A percentile compares a stretch with the other conserved stretches of the same genome.
Conservation (phyloP, 2,888 invertebrate genomes). For the Drosophila pseudotalamancana region DNA sequence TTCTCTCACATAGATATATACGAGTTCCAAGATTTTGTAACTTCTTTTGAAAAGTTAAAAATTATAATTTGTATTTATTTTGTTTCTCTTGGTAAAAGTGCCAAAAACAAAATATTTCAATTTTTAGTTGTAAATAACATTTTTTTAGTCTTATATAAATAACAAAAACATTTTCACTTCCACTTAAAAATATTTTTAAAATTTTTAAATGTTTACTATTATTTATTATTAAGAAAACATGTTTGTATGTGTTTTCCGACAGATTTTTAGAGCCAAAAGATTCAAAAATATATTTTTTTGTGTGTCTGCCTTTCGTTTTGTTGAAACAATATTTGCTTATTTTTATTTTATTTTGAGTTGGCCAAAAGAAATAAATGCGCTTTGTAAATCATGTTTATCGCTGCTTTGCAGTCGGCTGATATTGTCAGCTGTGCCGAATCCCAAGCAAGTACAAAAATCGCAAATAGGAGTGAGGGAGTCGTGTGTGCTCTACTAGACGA, state of each 20-base stretch:
- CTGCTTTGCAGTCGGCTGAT: conserved; percentile 44
- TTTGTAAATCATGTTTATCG: conserved; percentile 77
- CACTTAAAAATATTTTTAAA: background rate
- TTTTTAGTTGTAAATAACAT: too few relatives aligned
- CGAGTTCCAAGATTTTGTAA: too few relatives aligned
- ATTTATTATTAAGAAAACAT: conserved; percentile 31
- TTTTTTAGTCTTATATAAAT: too few relatives aligned
- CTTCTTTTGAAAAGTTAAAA: too few relatives aligned
- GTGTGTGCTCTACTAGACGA: too few relatives aligned
- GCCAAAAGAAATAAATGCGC: conserved; percentile 13
- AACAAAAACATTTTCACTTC: background rate
- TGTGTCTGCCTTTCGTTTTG: conserved; percentile 19
- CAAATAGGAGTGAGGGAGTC: too few relatives aligned
- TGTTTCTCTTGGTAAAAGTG: too few relatives aligned
- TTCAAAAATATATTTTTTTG: conserved; percentile 27
- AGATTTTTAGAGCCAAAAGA: background rate
- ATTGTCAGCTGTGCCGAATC: conserved; percentile 57
- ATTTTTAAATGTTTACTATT: conserved; percentile 19
- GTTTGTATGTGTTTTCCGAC: background rate
- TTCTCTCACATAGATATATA: too few relatives aligned
- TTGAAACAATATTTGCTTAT: conserved; percentile 19
- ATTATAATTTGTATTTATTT: too few relatives aligned
- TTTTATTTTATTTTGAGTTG: conserved; percentile 23
- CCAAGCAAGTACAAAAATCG: conserved; percentile 44
- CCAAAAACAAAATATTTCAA: too few relatives aligned